These are phyloP conservation scores for Allobates femoralis DNA, from an alignment of 2,797 vertebrate genomes.

Conservation along the genomic window DNA sequence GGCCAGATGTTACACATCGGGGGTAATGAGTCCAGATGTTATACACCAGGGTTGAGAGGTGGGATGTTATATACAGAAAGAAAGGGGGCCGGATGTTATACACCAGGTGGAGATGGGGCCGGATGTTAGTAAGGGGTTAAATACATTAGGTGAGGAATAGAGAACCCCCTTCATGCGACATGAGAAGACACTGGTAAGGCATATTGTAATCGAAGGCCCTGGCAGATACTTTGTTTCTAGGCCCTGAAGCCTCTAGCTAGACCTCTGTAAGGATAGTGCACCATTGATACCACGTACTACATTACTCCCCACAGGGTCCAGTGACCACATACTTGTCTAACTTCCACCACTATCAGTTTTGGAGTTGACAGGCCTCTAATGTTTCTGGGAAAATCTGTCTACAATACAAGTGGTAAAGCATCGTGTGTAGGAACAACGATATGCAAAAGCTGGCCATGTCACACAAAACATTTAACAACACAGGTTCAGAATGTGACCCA, in stretches of 20 bases:
- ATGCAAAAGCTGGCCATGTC: conserved; percentile 22
- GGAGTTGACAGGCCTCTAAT: conserved; percentile 40
- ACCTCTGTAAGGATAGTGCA: not conserved
- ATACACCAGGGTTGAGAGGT: too few relatives aligned
- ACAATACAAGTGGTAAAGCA: conserved; percentile 1
- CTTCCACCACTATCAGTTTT: conserved; percentile 33
- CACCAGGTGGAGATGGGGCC: too few relatives aligned
- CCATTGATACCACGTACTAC: not conserved
- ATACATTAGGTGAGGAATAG: too few relatives aligned
- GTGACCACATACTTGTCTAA: conserved; percentile 17
- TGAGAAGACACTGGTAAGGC: not conserved
- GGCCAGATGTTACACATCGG: too few relatives aligned
- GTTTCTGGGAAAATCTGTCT: conserved; percentile 38
- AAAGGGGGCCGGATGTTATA: too few relatives aligned
- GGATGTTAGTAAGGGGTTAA: too few relatives aligned
- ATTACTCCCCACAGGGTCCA: conserved; percentile 27
- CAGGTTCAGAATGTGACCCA: not conserved
- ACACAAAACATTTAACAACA: conserved; percentile 8
- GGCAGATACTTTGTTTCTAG: not conserved
- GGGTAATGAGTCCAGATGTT: too few relatives aligned
- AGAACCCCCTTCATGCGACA: not conserved
- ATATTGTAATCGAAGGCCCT: not conserved
- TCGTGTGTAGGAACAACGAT: conserved; percentile 7
- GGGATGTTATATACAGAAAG: too few relatives aligned
- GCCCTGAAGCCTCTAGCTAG: not conserved